These are phyloP conservation scores for Xylophagus ater DNA, from an alignment of 2,888 invertebrate species.

Conservation along the genomic window DNA sequence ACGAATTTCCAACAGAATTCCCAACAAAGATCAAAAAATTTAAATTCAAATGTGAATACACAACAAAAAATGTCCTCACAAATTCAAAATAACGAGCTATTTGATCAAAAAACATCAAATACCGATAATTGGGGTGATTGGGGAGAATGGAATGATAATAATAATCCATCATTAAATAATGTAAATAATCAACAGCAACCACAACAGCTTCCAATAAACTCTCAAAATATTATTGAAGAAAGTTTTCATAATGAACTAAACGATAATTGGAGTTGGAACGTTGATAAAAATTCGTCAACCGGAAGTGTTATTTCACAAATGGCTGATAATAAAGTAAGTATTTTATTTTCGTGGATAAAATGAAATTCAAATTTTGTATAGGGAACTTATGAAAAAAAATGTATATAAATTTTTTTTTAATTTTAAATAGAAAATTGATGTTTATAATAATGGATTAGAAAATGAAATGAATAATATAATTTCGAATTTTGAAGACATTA, in stretches of 20 bases:
- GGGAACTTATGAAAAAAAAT: no score
- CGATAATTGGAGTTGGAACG: slow-evolving; percentile 53
- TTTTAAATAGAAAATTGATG: no score
- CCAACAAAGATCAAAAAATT: background rate
- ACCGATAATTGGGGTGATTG: slow-evolving; percentile 15
- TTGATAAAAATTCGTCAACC: no score
- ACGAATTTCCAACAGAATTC: slow-evolving; percentile 2
- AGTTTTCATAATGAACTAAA: slow-evolving; percentile 43
- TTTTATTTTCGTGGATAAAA: no score
- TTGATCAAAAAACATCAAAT: no score
- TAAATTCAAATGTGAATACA: slow-evolving; percentile 6
- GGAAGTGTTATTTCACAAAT: slow-evolving; percentile 23
- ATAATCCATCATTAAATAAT: slow-evolving; percentile 5
- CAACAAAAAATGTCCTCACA: slow-evolving; percentile 1
- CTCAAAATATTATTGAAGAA: slow-evolving; percentile 43
- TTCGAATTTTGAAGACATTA: no score
- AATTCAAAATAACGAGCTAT: no score
- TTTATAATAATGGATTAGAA: no score
- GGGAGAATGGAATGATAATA: slow-evolving; percentile 18
- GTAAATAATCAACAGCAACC: slow-evolving; percentile 7
- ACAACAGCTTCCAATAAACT: slow-evolving; percentile 10
- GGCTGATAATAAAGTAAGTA: background rate
- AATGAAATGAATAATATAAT: no score
- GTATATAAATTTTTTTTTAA: no score
- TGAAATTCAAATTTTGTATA: no score